Percentiles rank a stretch among this genome's conserved stretches.
phyloP scores from a whole-genome alignment of 2,113 vertebrate genomes.

The Trematocara nigrifrons region DNA sequence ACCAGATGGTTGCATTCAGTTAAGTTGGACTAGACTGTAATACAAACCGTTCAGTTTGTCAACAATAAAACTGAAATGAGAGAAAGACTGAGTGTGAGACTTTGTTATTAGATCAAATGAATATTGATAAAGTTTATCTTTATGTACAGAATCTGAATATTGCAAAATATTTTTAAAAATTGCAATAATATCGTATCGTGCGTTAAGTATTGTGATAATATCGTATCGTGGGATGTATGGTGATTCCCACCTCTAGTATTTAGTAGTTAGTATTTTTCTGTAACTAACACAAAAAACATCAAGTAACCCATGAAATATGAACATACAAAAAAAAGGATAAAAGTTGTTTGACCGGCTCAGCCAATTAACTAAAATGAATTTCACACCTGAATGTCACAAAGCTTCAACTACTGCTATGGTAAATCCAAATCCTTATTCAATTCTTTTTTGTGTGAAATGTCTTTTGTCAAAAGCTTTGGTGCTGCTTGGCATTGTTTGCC shows the following conservation, averaged over 20 bases:
- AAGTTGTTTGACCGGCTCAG: neutral
- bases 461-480: neutral
- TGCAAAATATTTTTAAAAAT: too few relatives aligned
- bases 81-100: too few relatives aligned
- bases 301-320: neutral
- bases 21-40: too few relatives aligned
- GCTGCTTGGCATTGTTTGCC: neutral
- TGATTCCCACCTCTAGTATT: neutral
- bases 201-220: too few relatives aligned
- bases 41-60: too few relatives aligned
- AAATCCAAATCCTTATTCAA: neutral
- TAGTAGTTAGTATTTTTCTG: neutral
- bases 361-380: neutral
- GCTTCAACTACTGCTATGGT: rapidly evolving
- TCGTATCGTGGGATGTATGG: too few relatives aligned
- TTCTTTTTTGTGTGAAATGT: neutral
- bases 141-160: too few relatives aligned
- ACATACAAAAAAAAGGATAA: neutral
- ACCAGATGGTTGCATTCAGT: too few relatives aligned
- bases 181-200: too few relatives aligned
- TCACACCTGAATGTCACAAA: neutral
- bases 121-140: too few relatives aligned
- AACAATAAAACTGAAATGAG: too few relatives aligned
- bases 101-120: too few relatives aligned
- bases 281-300: neutral